Conservation (phyloP, 1,140 invertebrate genomes). For the Caenorhabditis latens region DNA sequence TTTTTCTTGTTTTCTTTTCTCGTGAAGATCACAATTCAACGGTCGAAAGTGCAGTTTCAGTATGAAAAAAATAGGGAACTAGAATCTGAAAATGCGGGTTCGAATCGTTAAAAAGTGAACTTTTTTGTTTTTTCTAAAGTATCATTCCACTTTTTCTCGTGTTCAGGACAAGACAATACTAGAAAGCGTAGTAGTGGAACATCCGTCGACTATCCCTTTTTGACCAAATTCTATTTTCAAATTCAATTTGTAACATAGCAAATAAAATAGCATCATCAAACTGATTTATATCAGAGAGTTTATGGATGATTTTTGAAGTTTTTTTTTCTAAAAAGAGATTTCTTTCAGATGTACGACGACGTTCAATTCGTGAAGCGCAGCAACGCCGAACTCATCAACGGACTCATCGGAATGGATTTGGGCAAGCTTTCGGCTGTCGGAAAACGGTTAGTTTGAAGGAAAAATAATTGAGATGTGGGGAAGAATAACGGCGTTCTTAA, state of each 20-base stretch:
- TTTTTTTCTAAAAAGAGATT: not conserved
- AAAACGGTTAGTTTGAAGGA: constrained; percentile 56
- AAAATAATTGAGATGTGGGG: not conserved
- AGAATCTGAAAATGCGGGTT: too few relatives aligned
- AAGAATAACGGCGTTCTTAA: too few relatives aligned
- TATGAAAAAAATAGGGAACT: not conserved
- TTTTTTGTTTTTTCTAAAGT: not conserved
- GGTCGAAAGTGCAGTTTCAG: not conserved
- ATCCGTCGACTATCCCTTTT: not conserved
- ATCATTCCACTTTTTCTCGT: not conserved
- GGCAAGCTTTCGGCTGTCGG: constrained; percentile 66
- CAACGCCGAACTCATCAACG: constrained; percentile 68
- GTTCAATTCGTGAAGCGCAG: constrained; percentile 62
- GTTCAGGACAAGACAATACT: not conserved
- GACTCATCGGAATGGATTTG: constrained; percentile 69
- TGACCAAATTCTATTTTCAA: not conserved
- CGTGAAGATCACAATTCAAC: not conserved
- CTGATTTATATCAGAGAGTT: not conserved
- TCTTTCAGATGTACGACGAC: constrained; percentile 37
- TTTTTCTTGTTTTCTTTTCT: not conserved
- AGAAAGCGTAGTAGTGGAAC: constrained; percentile 28
- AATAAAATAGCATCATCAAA: constrained; percentile 16
- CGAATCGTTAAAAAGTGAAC: too few relatives aligned
- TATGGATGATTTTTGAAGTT: not conserved
- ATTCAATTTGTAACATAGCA: not conserved